A percentile compares a stretch with the other conserved stretches of the same genome.
Evolutionary conservation across 2,797 vertebrate species (phyloP).

Genomic region (Netta rufina): DNA sequence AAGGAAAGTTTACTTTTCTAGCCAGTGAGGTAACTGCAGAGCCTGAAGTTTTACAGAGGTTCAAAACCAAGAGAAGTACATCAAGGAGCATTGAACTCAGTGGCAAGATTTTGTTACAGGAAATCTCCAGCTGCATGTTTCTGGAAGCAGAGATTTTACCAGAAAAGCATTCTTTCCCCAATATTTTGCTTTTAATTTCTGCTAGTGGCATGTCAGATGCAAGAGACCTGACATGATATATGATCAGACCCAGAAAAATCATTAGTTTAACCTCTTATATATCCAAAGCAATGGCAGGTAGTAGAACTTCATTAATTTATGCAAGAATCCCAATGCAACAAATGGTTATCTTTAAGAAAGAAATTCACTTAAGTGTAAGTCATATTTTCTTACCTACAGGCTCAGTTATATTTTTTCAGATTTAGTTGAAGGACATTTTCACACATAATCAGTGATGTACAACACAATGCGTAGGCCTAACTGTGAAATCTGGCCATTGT

Average conservation of each 20-base stretch:
- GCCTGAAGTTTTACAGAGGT: background rate
- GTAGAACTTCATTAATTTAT: background rate
- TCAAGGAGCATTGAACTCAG: background rate
- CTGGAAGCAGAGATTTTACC: background rate
- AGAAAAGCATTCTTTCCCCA: background rate
- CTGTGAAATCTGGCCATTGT: conserved; percentile 50
- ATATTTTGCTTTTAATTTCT: background rate
- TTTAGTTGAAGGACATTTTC: conserved; percentile 19
- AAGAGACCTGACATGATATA: background rate
- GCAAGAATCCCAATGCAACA: background rate
- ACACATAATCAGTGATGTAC: background rate
- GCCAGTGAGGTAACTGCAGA: background rate
- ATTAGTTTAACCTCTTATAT: background rate
- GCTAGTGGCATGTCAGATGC: background rate
- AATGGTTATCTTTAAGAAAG: background rate
- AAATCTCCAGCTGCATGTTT: background rate
- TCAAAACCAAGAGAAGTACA: background rate
- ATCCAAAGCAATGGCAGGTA: background rate
- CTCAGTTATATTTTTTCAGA: background rate
- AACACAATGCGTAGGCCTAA: background rate
- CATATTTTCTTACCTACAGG: background rate
- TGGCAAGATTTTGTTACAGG: background rate
- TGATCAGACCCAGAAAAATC: background rate
- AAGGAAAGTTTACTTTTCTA: background rate
- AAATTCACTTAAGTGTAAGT: background rate